phyloP scores from a whole-genome alignment of 2,888 invertebrate genomes.

The Acleris sparsana region DNA sequence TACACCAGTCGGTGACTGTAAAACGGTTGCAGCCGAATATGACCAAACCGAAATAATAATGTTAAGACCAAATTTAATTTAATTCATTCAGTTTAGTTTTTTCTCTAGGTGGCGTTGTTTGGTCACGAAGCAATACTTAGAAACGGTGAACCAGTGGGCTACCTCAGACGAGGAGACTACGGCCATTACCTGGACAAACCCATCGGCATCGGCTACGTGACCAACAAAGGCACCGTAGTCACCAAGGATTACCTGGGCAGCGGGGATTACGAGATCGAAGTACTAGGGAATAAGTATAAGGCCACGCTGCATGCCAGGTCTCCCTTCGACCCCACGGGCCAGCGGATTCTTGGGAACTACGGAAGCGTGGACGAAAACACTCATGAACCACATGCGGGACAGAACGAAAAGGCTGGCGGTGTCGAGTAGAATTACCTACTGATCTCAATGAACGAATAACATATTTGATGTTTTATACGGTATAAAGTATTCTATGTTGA shows the following conservation, averaged over 20 bases:
- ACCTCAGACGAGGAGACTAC: conserved; percentile 91
- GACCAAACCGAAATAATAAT: too few species aligned
- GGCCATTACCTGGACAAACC: conserved; percentile 83
- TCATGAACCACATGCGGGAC: conserved; percentile 74
- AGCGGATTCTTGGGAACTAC: conserved; percentile 88
- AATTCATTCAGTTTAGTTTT: not conserved
- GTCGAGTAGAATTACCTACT: conserved; percentile 69
- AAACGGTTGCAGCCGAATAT: too few species aligned
- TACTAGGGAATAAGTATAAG: conserved; percentile 88
- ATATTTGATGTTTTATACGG: too few species aligned
- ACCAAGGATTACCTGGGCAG: conserved; percentile 86
- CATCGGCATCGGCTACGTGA: conserved; percentile 84
- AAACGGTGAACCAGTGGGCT: conserved; percentile 90
- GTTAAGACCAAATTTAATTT: too few species aligned
- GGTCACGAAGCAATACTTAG: conserved; percentile 94
- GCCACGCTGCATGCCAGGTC: conserved; percentile 88
- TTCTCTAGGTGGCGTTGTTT: conserved; percentile 87
- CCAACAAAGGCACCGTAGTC: conserved; percentile 83
- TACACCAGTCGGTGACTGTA: too few species aligned
- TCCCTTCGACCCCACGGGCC: conserved; percentile 92
- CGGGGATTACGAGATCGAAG: conserved; percentile 91
- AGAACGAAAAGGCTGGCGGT: conserved; percentile 77
- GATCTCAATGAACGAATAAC: conserved; percentile 54
- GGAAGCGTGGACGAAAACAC: conserved; percentile 75
- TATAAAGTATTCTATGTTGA: too few species aligned